Conservation (phyloP, 2,113 vertebrate species). For the Gambusia holbrooki region DNA sequence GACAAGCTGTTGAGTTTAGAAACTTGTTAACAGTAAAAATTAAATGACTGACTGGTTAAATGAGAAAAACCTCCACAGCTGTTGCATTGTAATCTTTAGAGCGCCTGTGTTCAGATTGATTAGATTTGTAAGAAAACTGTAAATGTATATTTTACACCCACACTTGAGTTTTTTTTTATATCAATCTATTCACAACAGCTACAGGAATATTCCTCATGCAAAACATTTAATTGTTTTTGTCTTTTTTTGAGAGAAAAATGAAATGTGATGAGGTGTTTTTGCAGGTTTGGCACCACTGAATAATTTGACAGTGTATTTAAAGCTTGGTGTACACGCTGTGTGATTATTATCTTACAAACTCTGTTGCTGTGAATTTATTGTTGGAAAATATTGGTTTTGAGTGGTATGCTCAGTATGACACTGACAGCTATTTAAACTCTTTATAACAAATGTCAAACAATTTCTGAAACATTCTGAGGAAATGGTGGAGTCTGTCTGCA, state of each 20-base stretch:
- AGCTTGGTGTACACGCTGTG: too few relatives aligned
- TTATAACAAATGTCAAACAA: too few relatives aligned
- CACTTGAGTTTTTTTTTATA: neutral
- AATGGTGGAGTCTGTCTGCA: neutral
- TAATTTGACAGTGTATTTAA: too few relatives aligned
- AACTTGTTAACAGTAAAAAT: neutral
- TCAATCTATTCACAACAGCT: neutral
- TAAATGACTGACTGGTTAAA: neutral
- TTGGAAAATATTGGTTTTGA: neutral
- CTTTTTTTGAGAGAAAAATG: neutral
- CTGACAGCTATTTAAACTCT: too few relatives aligned
- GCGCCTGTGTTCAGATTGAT: conserved; percentile 29
- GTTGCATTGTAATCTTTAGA: conserved; percentile 18
- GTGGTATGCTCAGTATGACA: neutral
- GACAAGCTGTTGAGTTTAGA: neutral
- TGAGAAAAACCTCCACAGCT: neutral
- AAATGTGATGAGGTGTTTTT: too few relatives aligned
- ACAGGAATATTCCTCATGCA: neutral
- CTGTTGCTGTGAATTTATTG: neutral
- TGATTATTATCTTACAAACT: neutral
- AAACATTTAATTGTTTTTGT: neutral
- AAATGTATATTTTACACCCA: conserved; percentile 20
- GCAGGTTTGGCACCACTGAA: too few relatives aligned
- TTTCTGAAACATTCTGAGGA: neutral
- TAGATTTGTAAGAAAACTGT: neutral